Base-by-base conservation (phyloP, 2,113 vertebrate species). In the Gadus chalcogrammus region DNA sequence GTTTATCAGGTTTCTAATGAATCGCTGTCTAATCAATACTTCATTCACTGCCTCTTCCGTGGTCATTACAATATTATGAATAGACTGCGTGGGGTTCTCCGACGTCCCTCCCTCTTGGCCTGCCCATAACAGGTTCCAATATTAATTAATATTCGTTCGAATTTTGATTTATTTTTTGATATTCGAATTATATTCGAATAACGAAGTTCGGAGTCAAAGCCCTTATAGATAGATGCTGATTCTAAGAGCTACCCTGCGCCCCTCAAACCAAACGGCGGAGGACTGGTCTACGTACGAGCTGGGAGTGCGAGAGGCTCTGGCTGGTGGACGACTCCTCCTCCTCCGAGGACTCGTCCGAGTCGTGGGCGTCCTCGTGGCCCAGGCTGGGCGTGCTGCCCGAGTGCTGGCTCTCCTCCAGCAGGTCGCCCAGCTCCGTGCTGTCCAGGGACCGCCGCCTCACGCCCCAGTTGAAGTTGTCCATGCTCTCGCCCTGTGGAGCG, bases 401-500 rank as follows among this genome's bases (percentile, higher is more conserved):
- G 70, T 97, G 95, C 78, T 97, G 96, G 87, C 91, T 94, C 88
- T 98, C 96, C 65, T 98, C 96, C 88, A 97, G 91, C 89, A 97
- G 88, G 79, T 97, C 96, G 0, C 95, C 96, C 84, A 99, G 93
- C 90, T 98, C 97, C 62, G 97, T 94, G 82, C 97, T 98, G 82
- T 99, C 97, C 88, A 99, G 91, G 17, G 97, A 98, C 63, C 97
- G 93, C 38, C 97, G 91, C n/a, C 96, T 95, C 18, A 99, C 97
- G 4, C 97, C 97, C 97, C 97, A 99, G 85, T 99, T 99, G 88
- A 99, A 99, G 88, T 96, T 99, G 89, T 99, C 97, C 87, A 98
- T 91, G 11, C 93, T 96, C 83, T 99, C 97, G 1, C 97, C 97
- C 97, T 99, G 87, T 2, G 38, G 38, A 53, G 17, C 16, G 18